Base-by-base conservation (phyloP, 2,888 invertebrate species). In the Tethea ocularis region DNA sequence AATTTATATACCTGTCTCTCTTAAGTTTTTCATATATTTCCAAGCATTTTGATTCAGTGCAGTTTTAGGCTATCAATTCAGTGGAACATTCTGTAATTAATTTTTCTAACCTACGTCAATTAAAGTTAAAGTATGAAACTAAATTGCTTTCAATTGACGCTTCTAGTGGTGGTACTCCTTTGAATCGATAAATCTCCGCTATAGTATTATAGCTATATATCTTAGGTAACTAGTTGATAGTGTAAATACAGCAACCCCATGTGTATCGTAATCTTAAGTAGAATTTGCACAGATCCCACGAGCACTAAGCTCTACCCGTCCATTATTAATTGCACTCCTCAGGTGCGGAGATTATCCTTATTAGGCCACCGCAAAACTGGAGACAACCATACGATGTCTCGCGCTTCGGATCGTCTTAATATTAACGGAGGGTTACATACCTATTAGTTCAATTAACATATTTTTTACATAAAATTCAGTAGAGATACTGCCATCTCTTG, bases 261-360 rank as follows among this genome's bases (percentile, higher is more conserved):
- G 24, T 33, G 54, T 63, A 66, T 67, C 62, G 69, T 78, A 79
- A 83, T 84, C 80, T 79, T 74, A 72, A 74, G 72, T 72, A 75
- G 76, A 78, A 76, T 86, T 84, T 82, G 77, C 78, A 72, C 74
- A 78, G 78, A 84, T 81, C 83, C 78, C 74, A 60, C 33, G 54
- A 33, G 54, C 54, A 67, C 69, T 66, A 73, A 78, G 76, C 74
- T 76, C 68, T 78, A 61, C 68, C 74, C 75, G 72, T 91, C 80
- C 88, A 92, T 91, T 90, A 93, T 92, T 91, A 91, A 93, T 92
- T 90, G 89, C 91, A 87, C 88, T 87, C 75, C 89, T 88, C 91
- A 91, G 87, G 89, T 88, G 89, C 74, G 78, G 75, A 78, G 92
- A 91, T 93, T 81, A 93, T 91, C 92, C 90, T 87, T 89, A 89